These are phyloP conservation scores for Etheostoma cragini DNA, from an alignment of 2,113 vertebrate species.

Conservation along the genomic window DNA sequence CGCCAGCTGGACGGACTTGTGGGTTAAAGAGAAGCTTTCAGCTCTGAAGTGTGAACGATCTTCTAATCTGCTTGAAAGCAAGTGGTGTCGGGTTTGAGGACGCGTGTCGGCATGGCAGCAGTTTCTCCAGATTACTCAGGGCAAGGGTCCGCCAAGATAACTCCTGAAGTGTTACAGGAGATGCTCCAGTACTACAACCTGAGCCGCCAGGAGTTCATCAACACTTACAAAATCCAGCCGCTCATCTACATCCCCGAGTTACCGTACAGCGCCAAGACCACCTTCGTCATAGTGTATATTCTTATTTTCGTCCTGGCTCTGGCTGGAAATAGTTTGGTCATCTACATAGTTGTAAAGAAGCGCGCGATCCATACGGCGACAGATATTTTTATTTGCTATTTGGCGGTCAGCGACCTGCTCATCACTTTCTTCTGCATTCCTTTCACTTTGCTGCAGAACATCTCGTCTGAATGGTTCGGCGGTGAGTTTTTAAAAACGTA, in stretches of 20 bases:
- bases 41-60: background rate
- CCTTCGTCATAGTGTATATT: slow-evolving; percentile 84
- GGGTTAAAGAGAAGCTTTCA: slow-evolving; percentile 4
- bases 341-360: slow-evolving; percentile 83
- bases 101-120: slow-evolving; percentile 57
- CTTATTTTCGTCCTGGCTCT: slow-evolving; percentile 86
- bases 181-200: slow-evolving; percentile 85
- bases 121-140: slow-evolving; percentile 60
- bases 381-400: slow-evolving; percentile 86
- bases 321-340: slow-evolving; percentile 86
- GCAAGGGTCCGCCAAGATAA: slow-evolving; percentile 76
- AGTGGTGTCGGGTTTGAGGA: background rate
- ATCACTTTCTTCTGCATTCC: slow-evolving; percentile 90
- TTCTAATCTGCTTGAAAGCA: background rate
- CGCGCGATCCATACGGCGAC: slow-evolving; percentile 82
- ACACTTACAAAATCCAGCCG: slow-evolving; percentile 85
- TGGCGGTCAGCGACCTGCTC: slow-evolving; percentile 88
- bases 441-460: slow-evolving; percentile 87
- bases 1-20: slow-evolving; percentile 21
- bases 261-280: slow-evolving; percentile 80
- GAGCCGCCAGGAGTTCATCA: slow-evolving; percentile 85
- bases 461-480: slow-evolving; percentile 87
- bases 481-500: slow-evolving; percentile 74
- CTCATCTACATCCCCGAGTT: slow-evolving; percentile 86
- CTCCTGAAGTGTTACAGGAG: slow-evolving; percentile 82